These are phyloP conservation scores for Neosilurus mollespiculum DNA, from an alignment of 2,797 vertebrate species.

Conservation along the genomic window DNA sequence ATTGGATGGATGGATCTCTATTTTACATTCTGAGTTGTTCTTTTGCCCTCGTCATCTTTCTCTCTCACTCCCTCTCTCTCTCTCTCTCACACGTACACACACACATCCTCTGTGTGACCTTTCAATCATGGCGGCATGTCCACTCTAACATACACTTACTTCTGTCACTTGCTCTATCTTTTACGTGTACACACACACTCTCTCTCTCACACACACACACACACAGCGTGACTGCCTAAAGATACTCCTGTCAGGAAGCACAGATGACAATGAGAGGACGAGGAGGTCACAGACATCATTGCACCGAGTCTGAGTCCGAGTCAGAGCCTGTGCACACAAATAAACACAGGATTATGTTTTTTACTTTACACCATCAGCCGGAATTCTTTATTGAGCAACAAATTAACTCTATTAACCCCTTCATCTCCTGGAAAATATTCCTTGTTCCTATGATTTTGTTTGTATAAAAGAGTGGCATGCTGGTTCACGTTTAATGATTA, in stretches of 20 bases:
- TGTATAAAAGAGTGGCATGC: background rate
- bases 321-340: background rate
- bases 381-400: background rate
- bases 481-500: background rate
- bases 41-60: background rate
- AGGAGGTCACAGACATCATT: conserved; percentile 7
- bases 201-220: background rate
- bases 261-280: background rate
- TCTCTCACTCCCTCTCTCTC: background rate
- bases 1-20: background rate
- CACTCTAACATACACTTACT: background rate
- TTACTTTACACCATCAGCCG: background rate
- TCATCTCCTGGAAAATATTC: background rate
- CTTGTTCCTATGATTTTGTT: background rate
- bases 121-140: conserved; percentile 9
- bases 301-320: background rate
- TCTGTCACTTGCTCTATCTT: conserved; percentile 13
- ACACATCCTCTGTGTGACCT: conserved; percentile 27
- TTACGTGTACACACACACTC: background rate
- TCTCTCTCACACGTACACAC: background rate
- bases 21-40: background rate
- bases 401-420: background rate
- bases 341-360: background rate
- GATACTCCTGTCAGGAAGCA: conserved; percentile 14
- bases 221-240: background rate